Base-by-base conservation (phyloP, 2,113 vertebrate species). In the Monopterus albus region DNA sequence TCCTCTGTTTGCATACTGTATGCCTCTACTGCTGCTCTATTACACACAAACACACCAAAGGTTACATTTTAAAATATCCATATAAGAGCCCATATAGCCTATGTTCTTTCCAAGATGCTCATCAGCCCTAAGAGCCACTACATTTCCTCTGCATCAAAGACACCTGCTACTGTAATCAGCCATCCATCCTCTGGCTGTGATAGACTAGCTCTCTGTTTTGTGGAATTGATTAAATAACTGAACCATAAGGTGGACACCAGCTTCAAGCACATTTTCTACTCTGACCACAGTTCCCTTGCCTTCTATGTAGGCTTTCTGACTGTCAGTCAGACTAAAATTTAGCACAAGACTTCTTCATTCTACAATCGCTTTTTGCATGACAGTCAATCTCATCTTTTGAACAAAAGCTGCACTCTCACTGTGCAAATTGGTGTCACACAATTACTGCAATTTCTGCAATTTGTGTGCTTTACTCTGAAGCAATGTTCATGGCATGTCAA, bases 361-460 rank as follows among this genome's bases (percentile, higher is more conserved):
- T 45, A 29, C 35, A 49, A 23, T 72, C 8, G 62, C 25, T 40
- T 62, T 68, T 20, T 36, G 50, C 65, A 25, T 28, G 45, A 25
- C 71, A 73, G 52, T 66, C 73, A 82, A 81, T 66, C 70, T 80
- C 60, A 75, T 83, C 75, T 77, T 64, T 65, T 64, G 40, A 60
- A 84, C 76, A 84, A 89, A 86, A 82, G 72, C 42, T 17, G 11
- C 47, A 26, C 53, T 78, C 31, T 50, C 23, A 3, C 64, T 72
- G 51, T 64, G 58, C 66, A 81, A 87, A 88, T 86, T 86, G 77
- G 60, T 39, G 63, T 60, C 35, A 2, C 33, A 39, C 81, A 84
- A 86, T 88, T 87, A 85, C 55, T 42, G 47, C 81, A 73, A 79
- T 86, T 83, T 72, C 39, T 75, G 72, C 75, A 85, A 85, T 85